These are phyloP conservation scores for Cheumatopsyche charites DNA, from an alignment of 1,140 invertebrate species.

Conservation along the genomic window DNA sequence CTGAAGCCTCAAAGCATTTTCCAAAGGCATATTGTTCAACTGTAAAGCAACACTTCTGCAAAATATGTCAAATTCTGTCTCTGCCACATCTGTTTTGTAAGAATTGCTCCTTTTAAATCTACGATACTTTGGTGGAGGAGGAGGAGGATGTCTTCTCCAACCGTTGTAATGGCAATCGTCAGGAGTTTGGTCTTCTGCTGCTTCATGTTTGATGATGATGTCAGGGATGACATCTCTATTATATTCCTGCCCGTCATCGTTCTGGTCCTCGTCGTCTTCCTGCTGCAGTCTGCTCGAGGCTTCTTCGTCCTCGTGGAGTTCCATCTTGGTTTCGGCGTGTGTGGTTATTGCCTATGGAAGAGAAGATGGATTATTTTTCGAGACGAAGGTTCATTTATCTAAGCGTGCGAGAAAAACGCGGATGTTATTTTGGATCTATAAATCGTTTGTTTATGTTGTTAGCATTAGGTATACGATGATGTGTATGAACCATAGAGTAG, in stretches of 20 bases:
- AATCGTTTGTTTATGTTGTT: too few relatives aligned
- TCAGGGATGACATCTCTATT: neutral
- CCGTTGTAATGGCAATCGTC: neutral
- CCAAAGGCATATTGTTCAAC: slow-evolving; percentile 43
- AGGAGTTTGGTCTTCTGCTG: neutral
- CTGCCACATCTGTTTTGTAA: neutral
- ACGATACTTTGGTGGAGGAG: neutral
- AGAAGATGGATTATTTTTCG: neutral
- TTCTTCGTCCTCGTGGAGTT: too few relatives aligned
- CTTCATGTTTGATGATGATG: slow-evolving; percentile 28
- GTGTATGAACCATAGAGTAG: too few relatives aligned
- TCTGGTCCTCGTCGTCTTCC: neutral
- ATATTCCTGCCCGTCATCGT: neutral
- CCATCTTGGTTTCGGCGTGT: neutral
- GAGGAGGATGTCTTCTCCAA: neutral
- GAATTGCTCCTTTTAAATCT: neutral
- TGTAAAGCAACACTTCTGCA: slow-evolving; percentile 44
- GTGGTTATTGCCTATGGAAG: neutral
- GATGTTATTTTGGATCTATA: too few relatives aligned
- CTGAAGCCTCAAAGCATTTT: slow-evolving; percentile 40
- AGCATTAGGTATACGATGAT: too few relatives aligned
- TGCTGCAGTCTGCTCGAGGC: too few relatives aligned
- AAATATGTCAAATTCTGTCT: slow-evolving; percentile 44
- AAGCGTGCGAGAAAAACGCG: too few relatives aligned
- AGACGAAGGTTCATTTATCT: too few relatives aligned